phyloP scores from a whole-genome alignment of 1,140 invertebrate species.

The Elysia chlorotica region DNA sequence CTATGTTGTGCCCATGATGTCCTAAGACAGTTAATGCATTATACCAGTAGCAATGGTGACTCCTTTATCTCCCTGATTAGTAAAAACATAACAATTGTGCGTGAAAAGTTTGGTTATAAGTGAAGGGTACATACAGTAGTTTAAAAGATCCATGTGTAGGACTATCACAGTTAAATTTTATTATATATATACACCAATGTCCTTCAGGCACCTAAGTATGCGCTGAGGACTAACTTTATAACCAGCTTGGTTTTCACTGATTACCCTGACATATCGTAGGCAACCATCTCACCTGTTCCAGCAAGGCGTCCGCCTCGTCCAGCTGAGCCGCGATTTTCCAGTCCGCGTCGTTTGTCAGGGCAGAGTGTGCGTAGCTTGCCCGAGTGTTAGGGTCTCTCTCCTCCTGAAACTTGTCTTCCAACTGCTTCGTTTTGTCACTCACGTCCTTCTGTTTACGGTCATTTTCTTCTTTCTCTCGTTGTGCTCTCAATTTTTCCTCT shows the following conservation, averaged over 20 bases:
- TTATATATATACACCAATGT: background rate
- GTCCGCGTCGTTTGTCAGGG: constrained; percentile 39
- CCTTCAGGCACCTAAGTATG: background rate
- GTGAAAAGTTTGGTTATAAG: background rate
- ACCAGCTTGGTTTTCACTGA: background rate
- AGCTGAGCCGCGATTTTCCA: constrained; percentile 31
- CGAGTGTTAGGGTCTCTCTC: background rate
- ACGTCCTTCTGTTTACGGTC: background rate
- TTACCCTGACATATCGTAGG: background rate
- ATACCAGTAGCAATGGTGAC: too few relatives aligned
- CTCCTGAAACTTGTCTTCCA: constrained; percentile 6
- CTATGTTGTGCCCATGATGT: too few relatives aligned
- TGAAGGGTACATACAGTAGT: background rate
- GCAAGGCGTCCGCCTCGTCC: constrained; percentile 37
- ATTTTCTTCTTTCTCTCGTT: background rate
- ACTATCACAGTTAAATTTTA: too few relatives aligned
- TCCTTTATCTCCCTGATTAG: background rate
- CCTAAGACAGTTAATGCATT: background rate
- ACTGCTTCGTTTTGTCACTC: background rate
- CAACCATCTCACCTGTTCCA: constrained; percentile 30
- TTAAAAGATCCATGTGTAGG: too few relatives aligned
- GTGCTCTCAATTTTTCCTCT: background rate
- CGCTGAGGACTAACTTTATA: background rate
- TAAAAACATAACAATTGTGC: background rate
- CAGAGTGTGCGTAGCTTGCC: constrained; percentile 25